These are phyloP conservation scores for Leptosomus discolor DNA, from an alignment of 2,113 vertebrate species.

Conservation along the genomic window DNA sequence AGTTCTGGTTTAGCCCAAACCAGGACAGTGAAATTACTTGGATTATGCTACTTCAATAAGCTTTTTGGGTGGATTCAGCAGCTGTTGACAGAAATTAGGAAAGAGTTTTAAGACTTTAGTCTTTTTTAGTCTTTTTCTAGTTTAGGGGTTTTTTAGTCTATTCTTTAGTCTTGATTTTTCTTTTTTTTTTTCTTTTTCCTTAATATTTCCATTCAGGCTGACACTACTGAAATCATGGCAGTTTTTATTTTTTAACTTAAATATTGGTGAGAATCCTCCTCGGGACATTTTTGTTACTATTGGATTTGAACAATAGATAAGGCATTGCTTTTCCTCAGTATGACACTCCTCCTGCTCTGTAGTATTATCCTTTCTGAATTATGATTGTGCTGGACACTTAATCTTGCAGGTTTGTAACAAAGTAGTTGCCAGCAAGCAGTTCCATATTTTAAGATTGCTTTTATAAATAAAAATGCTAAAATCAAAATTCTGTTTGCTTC, in stretches of 20 bases:
- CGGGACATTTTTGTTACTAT: background rate
- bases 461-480: background rate
- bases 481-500: background rate
- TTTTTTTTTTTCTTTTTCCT: background rate
- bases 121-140: background rate
- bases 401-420: background rate
- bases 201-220: background rate
- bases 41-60: background rate
- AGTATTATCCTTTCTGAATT: background rate
- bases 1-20: no score
- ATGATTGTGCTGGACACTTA: fast-evolving
- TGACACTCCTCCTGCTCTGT: background rate
- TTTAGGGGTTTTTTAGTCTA: background rate
- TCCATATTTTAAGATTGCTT: background rate
- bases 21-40: background rate
- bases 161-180: background rate
- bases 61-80: background rate
- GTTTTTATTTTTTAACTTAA: background rate
- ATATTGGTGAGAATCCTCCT: background rate
- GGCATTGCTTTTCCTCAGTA: background rate
- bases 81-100: background rate
- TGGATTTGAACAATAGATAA: background rate
- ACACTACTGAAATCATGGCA: background rate
- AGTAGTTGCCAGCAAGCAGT: background rate
- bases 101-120: background rate